Evolutionary conservation across 2,113 vertebrate genomes (phyloP).

Genomic region (Neolamprologus devosi): DNA sequence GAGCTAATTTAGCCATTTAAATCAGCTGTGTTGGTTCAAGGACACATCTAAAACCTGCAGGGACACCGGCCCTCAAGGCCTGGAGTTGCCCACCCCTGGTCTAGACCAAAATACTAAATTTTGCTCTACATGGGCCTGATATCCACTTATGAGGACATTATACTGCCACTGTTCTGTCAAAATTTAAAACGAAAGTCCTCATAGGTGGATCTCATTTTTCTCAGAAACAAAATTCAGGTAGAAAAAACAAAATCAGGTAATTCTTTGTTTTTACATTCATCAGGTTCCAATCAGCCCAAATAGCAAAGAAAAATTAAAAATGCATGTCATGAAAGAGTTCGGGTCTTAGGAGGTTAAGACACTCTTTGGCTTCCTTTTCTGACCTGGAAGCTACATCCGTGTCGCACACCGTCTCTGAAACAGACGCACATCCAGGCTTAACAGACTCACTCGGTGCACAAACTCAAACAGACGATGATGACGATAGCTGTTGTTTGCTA

Average conservation of each 20-base stretch:
- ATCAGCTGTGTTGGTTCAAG: too few relatives aligned
- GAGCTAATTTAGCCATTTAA: too few relatives aligned
- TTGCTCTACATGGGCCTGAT: not conserved
- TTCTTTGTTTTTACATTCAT: not conserved
- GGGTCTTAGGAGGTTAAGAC: not conserved
- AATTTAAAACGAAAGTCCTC: not conserved
- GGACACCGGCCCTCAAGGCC: too few relatives aligned
- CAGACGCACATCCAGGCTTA: not conserved
- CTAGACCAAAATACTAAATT: not conserved
- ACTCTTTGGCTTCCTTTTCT: not conserved
- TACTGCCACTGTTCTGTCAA: fast-evolving
- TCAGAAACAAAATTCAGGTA: not conserved
- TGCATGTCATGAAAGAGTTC: not conserved
- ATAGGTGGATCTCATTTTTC: not conserved
- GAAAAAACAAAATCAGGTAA: not conserved
- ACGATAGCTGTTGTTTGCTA: not conserved
- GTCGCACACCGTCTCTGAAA: fast-evolving
- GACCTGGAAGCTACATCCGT: not conserved
- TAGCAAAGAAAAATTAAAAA: not conserved
- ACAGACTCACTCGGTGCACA: fast-evolving
- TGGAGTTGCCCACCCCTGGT: too few relatives aligned
- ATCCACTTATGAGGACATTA: not conserved
- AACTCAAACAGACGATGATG: not conserved
- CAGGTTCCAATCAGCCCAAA: not conserved
- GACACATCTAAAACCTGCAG: too few relatives aligned